These are phyloP conservation scores for Copidosoma aretas DNA, from an alignment of 2,888 invertebrate genomes.

Conservation along the genomic window DNA sequence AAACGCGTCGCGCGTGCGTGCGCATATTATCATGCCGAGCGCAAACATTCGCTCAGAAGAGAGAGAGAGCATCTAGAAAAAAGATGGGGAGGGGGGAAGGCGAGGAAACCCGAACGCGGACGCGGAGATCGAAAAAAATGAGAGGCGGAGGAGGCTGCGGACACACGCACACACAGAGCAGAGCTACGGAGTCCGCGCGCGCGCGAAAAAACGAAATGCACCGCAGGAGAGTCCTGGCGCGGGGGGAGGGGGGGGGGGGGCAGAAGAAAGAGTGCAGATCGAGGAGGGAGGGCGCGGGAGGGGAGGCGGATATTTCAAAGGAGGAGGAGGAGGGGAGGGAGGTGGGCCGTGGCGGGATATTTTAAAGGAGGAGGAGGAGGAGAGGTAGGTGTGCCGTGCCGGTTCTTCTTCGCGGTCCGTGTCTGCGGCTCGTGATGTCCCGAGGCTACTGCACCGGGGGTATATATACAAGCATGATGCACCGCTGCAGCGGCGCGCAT, in stretches of 20 bases:
- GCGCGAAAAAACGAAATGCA: not conserved
- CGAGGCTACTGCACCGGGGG: constrained; percentile 57
- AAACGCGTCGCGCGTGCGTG: constrained; percentile 31
- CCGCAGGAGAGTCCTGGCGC: constrained; percentile 20
- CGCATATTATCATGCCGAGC: too few species aligned
- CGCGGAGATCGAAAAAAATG: not conserved
- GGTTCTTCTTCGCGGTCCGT: not conserved
- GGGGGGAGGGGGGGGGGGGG: constrained; percentile 19
- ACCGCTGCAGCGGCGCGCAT: not conserved
- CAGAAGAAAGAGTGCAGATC: constrained; percentile 26
- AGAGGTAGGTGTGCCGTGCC: not conserved
- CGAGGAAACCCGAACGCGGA: constrained; percentile 3
- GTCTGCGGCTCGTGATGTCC: constrained; percentile 56
- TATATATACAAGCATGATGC: not conserved
- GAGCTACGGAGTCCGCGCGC: constrained; percentile 8
- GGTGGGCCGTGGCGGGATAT: constrained; percentile 1
- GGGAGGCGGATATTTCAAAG: too few species aligned
- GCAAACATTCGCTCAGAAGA: too few species aligned
- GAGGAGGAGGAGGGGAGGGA: constrained; percentile 14
- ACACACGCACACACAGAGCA: constrained; percentile 1
- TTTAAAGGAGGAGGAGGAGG: constrained; percentile 22
- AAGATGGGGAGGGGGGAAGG: not conserved
- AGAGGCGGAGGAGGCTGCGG: not conserved
- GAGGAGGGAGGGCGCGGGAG: constrained; percentile 27
- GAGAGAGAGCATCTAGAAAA: too few species aligned